Conservation (phyloP, 2,888 invertebrate genomes). For the Muschampia plurimacula region DNA sequence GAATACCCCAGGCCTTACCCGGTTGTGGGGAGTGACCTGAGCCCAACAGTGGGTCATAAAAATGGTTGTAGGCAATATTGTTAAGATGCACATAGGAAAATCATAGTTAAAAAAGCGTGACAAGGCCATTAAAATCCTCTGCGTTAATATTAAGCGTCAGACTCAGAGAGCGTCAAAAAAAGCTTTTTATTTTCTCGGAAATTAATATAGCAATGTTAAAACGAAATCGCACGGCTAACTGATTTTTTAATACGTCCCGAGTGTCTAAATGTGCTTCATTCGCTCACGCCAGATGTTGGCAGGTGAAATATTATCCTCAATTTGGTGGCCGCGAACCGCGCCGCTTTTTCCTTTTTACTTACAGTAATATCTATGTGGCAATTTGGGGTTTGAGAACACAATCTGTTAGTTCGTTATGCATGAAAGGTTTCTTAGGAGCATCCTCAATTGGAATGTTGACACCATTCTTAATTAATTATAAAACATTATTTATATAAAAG, state of each 20-base stretch:
- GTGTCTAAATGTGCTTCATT: constrained; percentile 65
- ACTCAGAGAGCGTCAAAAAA: neutral
- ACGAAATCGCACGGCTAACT: constrained; percentile 51
- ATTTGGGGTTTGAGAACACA: constrained; percentile 21
- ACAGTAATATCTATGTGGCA: constrained; percentile 30
- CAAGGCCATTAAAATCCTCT: neutral
- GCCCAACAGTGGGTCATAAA: too few species aligned
- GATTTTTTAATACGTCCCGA: constrained; percentile 61
- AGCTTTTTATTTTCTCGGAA: neutral
- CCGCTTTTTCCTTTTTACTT: constrained; percentile 32
- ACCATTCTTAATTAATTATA: too few species aligned
- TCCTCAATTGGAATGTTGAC: too few species aligned
- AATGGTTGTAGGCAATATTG: too few species aligned
- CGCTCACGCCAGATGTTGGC: constrained; percentile 62
- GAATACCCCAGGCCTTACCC: too few species aligned
- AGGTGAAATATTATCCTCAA: constrained; percentile 66
- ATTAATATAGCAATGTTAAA: constrained; percentile 19
- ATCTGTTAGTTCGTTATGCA: constrained; percentile 17
- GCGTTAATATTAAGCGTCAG: neutral
- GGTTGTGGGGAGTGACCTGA: too few species aligned
- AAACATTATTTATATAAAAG: too few species aligned
- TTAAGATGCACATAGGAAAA: too few species aligned
- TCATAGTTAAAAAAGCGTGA: too few species aligned
- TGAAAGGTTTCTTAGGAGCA: neutral
- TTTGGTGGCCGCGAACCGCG: constrained; percentile 49